Evolutionary conservation across 2,113 vertebrate species (phyloP), one percentile per base, ranked within the genome.

Genomic region (Sciurus niger): DNA sequence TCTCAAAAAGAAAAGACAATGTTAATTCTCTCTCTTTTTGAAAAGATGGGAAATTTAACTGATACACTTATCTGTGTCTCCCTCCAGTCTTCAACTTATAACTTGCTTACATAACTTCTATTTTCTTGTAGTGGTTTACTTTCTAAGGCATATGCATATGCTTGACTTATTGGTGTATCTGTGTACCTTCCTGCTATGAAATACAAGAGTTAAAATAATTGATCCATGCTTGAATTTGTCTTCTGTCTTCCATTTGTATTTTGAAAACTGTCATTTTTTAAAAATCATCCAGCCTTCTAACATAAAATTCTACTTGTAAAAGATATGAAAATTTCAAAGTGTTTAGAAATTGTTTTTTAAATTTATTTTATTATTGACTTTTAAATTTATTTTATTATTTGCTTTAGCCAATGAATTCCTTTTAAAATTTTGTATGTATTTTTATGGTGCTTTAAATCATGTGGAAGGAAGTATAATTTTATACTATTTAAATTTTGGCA

Each of bases 1-100:
- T 58, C n/a, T 2, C 10, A 58, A 58, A 24, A 58, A 48, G 46
- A 17, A 58, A 58, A 74, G 43, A 93, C 93, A 88, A 80, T 60
- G 78, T 80, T 3, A 32, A 60, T 95, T 67, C n/a, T 2, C 10
- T 79, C 14, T 68, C 43, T 18, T 96, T 83, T 79, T 84, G 55
- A 88, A 91, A 90, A 70, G 4, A 78, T 17, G 2, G 91, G 48
- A 55, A 68, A 43, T 93, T 84, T 94, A 92, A 37, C 30, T 74
- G n/a, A 82, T 0, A 55, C 0, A 74, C 16, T 40, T 86, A 82
- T 30, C 6, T 77, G 1, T 55, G 84, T 79, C 65, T 72, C 68
- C 17, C 20, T 20, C 10, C 25, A 70, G 84, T 92, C 13, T 90
- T 34, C 6, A 67, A 60, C 37, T 40, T 67, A 67, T 77, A 24